Evolutionary conservation across 1,140 invertebrate genomes (phyloP).

Genomic region (Littorina saxatilis): DNA sequence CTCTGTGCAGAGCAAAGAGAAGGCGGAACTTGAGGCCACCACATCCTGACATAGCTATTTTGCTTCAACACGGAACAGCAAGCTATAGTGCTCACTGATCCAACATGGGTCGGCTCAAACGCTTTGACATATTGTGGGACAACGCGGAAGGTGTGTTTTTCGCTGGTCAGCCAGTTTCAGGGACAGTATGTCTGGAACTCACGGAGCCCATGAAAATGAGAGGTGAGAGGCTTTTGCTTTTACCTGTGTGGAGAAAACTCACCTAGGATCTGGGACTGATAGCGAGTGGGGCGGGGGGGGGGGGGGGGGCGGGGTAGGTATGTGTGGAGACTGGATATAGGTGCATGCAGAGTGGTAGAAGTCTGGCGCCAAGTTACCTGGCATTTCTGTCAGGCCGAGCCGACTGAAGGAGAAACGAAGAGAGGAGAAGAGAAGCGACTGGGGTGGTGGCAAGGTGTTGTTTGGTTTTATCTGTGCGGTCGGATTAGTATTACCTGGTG

Average conservation of each 20-base stretch:
- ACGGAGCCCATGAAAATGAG: conserved; percentile 44
- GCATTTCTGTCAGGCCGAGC: not conserved
- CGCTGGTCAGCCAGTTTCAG: conserved; percentile 35
- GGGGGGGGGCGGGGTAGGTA: no score
- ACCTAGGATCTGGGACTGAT: no score
- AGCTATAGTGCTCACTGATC: not conserved
- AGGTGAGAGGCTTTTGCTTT: conserved; percentile 46
- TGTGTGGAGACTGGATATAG: not conserved
- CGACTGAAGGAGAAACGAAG: no score
- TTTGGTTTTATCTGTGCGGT: no score
- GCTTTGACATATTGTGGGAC: conserved; percentile 35
- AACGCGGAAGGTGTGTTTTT: conserved; percentile 38
- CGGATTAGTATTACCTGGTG: no score
- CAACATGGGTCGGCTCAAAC: conserved; percentile 40
- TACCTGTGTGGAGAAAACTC: not conserved
- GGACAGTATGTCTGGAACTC: conserved; percentile 36
- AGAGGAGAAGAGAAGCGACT: no score
- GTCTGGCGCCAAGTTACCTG: not conserved
- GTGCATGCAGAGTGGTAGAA: not conserved
- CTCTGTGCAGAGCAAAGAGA: no score
- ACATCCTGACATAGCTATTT: no score
- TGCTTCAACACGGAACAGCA: no score
- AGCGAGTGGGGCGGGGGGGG: no score
- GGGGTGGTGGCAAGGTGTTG: no score
- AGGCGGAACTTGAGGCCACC: no score